Evolutionary conservation across 1,140 invertebrate genomes (phyloP).

Genomic region (Drosophila obscura): DNA sequence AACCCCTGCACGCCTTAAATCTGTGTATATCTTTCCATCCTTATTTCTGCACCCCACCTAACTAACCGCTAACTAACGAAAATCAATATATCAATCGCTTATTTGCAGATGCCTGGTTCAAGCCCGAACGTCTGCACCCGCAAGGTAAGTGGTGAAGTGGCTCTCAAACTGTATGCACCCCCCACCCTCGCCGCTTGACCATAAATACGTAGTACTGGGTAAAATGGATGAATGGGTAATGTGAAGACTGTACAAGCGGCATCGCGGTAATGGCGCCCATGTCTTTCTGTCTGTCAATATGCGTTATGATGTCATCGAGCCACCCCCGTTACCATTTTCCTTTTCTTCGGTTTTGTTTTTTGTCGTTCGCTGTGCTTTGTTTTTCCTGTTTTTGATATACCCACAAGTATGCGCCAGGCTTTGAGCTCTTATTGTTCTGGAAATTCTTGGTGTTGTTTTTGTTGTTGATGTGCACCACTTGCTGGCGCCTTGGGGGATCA

Average conservation of each 20-base stretch:
- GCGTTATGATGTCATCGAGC: slow-evolving; percentile 65
- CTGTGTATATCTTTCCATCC: slow-evolving; percentile 3
- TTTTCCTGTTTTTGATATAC: slow-evolving; percentile 28
- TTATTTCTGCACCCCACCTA: slow-evolving; percentile 46
- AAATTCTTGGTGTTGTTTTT: neutral
- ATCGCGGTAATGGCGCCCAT: neutral
- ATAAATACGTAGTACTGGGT: neutral
- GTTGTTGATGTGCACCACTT: slow-evolving; percentile 22
- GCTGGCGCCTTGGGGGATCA: neutral
- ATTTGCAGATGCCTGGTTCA: slow-evolving; percentile 95
- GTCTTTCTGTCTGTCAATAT: slow-evolving; percentile 32
- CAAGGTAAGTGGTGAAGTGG: slow-evolving; percentile 88
- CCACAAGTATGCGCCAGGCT: slow-evolving; percentile 34
- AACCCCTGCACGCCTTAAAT: slow-evolving; percentile 21
- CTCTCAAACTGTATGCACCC: slow-evolving; percentile 41
- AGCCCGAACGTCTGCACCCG: slow-evolving; percentile 93
- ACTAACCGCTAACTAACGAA: slow-evolving; percentile 78
- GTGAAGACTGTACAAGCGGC: slow-evolving; percentile 29
- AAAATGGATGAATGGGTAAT: no score
- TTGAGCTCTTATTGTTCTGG: slow-evolving; percentile 13
- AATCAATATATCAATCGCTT: slow-evolving; percentile 84
- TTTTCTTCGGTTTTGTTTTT: slow-evolving; percentile 1
- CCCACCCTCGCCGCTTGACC: slow-evolving; percentile 22
- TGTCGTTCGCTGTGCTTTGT: slow-evolving; percentile 27
- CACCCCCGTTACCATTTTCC: slow-evolving; percentile 22